Conservation (phyloP, 2,113 vertebrate species). For the Lucifuga dentata region DNA sequence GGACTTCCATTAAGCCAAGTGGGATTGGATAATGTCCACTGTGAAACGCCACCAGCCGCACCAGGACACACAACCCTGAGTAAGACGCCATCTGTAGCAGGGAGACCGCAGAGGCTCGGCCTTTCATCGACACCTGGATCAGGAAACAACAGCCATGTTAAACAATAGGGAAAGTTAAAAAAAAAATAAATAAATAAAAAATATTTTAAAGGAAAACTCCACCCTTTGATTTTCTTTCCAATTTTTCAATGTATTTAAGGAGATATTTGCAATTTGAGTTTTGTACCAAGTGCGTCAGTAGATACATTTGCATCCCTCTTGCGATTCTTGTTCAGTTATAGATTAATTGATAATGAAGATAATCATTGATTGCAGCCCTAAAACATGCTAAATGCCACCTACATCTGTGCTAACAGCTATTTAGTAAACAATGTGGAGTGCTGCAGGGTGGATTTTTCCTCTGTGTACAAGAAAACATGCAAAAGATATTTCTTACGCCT, state of each 20-base stretch:
- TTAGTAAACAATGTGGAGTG: neutral
- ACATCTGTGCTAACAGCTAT: no score
- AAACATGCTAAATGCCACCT: neutral
- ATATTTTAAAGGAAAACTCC: slow-evolving; percentile 29
- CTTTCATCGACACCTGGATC: slow-evolving; percentile 88
- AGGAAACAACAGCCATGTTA: neutral
- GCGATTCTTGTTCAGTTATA: no score
- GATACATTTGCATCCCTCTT: no score
- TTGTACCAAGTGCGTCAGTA: no score
- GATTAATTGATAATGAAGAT: no score
- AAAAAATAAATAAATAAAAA: neutral
- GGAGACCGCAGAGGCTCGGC: slow-evolving; percentile 86
- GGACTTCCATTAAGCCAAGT: slow-evolving; percentile 84
- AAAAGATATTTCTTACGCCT: slow-evolving; percentile 70
- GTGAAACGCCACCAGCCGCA: slow-evolving; percentile 87
- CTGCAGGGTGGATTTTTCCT: slow-evolving; percentile 34
- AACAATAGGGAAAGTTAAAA: neutral
- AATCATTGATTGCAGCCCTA: no score
- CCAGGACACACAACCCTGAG: slow-evolving; percentile 89
- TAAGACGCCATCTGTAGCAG: slow-evolving; percentile 92
- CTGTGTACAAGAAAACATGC: slow-evolving; percentile 1
- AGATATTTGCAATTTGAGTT: neutral
- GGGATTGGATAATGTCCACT: slow-evolving; percentile 81
- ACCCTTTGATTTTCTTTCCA: neutral
- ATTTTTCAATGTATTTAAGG: neutral